phyloP scores from a whole-genome alignment of 2,797 vertebrate genomes.

The Acipenser transmontanus region DNA sequence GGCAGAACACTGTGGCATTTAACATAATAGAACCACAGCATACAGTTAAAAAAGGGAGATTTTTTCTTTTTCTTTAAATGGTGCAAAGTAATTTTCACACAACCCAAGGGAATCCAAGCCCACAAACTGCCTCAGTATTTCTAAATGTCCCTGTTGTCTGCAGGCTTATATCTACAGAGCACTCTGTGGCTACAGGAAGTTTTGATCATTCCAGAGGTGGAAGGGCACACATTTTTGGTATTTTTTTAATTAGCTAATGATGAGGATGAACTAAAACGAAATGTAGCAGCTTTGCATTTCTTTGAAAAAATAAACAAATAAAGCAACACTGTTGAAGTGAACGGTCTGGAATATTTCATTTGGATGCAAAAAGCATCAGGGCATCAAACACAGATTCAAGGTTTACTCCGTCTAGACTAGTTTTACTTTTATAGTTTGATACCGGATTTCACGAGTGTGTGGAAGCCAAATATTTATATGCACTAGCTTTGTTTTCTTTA shows the following conservation, averaged over 20 bases:
- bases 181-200: constrained; percentile 15
- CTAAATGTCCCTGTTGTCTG: constrained; percentile 31
- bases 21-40: constrained; percentile 26
- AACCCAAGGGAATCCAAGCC: constrained; percentile 24
- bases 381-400: constrained; percentile 31
- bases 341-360: constrained; percentile 24
- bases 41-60: constrained; percentile 27
- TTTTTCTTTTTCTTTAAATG: constrained; percentile 20
- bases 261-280: background rate
- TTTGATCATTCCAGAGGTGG: constrained; percentile 7
- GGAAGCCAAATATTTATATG: constrained; percentile 34
- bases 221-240: background rate
- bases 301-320: too few species aligned
- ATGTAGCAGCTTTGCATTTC: background rate
- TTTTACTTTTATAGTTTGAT: constrained; percentile 38
- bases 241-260: background rate
- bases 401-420: constrained; percentile 33
- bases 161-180: background rate
- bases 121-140: constrained; percentile 26
- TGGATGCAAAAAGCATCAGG: constrained; percentile 24
- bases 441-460: constrained; percentile 35
- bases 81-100: constrained; percentile 29
- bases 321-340: constrained; percentile 5
- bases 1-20: constrained; percentile 14
- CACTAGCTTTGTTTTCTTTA: background rate